Percentiles rank a stretch among this genome's conserved stretches.
Evolutionary conservation across 2,888 invertebrate genomes (phyloP).

Genomic region (Ochropleura leucogaster): DNA sequence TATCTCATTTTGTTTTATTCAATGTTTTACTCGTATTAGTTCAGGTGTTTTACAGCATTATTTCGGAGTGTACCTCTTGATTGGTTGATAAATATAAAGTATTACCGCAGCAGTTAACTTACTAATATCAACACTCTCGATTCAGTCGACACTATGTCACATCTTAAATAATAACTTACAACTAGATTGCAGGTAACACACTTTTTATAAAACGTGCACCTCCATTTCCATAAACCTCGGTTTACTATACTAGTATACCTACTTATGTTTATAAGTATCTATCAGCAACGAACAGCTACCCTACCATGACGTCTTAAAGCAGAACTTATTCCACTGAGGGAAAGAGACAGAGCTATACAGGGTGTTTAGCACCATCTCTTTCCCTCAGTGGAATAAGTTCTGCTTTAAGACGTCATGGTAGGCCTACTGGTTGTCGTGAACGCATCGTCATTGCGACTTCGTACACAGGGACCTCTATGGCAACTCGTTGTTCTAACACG

Average conservation of each 20-base stretch:
- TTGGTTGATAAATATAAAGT: slow-evolving; percentile 24
- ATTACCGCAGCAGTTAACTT: slow-evolving; percentile 26
- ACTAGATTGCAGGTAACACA: not conserved
- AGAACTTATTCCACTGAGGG: no score
- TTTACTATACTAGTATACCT: not conserved
- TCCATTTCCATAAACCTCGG: not conserved
- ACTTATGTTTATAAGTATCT: not conserved
- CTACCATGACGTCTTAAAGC: no score
- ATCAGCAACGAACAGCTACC: not conserved
- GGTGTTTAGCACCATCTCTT: no score
- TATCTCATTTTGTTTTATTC: slow-evolving; percentile 29
- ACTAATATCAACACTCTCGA: slow-evolving; percentile 46
- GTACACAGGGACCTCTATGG: not conserved
- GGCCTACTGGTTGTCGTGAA: no score
- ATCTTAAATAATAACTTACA: slow-evolving; percentile 23
- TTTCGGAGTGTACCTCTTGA: slow-evolving; percentile 31
- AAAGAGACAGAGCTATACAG: no score
- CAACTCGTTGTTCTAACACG: not conserved
- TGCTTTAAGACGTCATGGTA: no score
- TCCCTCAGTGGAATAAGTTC: no score
- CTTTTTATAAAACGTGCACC: not conserved
- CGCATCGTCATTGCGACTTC: no score
- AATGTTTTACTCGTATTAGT: slow-evolving; percentile 10
- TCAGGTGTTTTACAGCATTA: slow-evolving; percentile 12
- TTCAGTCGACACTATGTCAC: slow-evolving; percentile 48